Evolutionary conservation across 2,797 vertebrate species (phyloP).

Genomic region (Lepidocolaptes lacrymiger): DNA sequence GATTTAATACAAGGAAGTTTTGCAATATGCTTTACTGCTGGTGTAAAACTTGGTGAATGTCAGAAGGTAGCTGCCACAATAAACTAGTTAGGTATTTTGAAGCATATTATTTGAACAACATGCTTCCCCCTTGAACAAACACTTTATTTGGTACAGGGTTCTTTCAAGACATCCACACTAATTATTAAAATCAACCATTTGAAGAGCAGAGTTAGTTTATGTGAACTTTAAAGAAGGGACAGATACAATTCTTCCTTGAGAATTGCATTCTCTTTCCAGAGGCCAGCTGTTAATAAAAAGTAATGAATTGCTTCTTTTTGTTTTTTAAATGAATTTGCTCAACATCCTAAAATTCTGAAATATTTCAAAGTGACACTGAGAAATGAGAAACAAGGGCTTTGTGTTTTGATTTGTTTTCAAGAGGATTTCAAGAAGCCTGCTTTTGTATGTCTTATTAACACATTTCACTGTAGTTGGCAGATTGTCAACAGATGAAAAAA

Average conservation of each 20-base stretch:
- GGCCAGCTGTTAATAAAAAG: constrained; percentile 52
- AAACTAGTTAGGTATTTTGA: not conserved
- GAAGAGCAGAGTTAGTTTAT: not conserved
- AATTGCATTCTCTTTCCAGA: constrained; percentile 36
- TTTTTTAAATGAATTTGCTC: constrained; percentile 47
- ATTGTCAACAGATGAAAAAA: constrained; percentile 42
- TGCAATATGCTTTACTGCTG: constrained; percentile 72
- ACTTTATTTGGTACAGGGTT: not conserved
- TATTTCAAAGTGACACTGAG: not conserved
- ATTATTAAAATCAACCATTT: constrained; percentile 27
- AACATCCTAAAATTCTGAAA: not conserved
- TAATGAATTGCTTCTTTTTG: constrained; percentile 26
- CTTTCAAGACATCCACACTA: constrained; percentile 27
- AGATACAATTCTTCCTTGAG: not conserved
- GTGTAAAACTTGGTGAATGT: constrained; percentile 44
- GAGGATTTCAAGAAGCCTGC: not conserved
- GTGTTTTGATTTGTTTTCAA: not conserved
- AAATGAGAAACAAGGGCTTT: not conserved
- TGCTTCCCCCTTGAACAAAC: constrained; percentile 29
- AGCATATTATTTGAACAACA: constrained; percentile 40
- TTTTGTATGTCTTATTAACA: constrained; percentile 32
- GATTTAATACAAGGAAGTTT: constrained; percentile 73
- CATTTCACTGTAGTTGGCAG: constrained; percentile 18
- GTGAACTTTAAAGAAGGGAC: not conserved
- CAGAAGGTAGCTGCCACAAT: constrained; percentile 45